Conservation (phyloP, 1,140 invertebrate species). For the Pseudomyrmex sp. region DNA sequence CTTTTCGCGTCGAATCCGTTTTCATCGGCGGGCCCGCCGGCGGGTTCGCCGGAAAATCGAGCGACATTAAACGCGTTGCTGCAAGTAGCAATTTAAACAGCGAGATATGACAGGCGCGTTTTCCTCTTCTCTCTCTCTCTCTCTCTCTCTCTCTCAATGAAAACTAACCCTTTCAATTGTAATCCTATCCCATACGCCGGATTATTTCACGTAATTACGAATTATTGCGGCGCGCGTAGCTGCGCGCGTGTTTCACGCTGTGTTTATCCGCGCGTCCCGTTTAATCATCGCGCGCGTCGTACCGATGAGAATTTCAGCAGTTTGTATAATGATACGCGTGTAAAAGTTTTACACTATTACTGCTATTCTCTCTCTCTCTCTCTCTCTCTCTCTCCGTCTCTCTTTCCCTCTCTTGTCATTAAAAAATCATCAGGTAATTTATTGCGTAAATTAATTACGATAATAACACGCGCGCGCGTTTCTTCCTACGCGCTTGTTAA, state of each 20-base stretch:
- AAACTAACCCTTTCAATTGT: conserved; percentile 42
- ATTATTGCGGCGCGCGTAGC: conserved; percentile 17
- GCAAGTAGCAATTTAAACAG: conserved; percentile 21
- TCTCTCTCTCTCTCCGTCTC: too few species aligned
- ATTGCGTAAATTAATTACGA: conserved; percentile 5
- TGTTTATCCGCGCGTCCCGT: conserved; percentile 27
- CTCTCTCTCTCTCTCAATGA: background rate
- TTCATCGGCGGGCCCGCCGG: background rate
- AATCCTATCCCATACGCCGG: conserved; percentile 31
- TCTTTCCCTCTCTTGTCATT: background rate
- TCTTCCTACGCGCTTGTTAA: background rate
- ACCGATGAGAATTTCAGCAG: background rate
- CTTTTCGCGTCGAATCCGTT: conserved; percentile 1
- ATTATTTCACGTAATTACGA: conserved; percentile 55
- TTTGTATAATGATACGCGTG: background rate
- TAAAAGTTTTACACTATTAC: background rate
- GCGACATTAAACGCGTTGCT: background rate
- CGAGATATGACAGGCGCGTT: background rate
- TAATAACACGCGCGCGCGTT: background rate
- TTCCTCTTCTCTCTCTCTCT: too few species aligned
- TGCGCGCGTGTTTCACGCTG: background rate
- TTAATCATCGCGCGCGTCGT: conserved; percentile 18
- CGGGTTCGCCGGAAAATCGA: conserved; percentile 8
- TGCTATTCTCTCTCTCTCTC: background rate
- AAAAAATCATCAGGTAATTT: background rate